phyloP scores from a whole-genome alignment of 2,113 vertebrate genomes.

The Regulus satrapa region DNA sequence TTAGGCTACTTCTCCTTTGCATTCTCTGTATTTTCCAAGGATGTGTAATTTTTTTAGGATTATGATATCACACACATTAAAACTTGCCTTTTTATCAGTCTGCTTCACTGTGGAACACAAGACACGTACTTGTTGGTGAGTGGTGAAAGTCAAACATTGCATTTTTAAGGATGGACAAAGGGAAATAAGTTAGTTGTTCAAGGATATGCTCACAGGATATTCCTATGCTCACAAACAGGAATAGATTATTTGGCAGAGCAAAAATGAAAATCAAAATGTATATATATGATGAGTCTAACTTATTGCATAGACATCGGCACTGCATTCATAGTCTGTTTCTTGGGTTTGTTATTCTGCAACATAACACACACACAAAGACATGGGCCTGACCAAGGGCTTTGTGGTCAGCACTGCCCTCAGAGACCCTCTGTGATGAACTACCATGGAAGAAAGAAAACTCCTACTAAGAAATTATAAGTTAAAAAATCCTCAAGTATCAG shows the following conservation, averaged over 20 bases:
- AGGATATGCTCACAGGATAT: not conserved
- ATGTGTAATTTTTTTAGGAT: too few relatives aligned
- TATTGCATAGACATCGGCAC: not conserved
- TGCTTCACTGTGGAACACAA: not conserved
- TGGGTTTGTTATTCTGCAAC: not conserved
- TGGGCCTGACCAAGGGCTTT: not conserved
- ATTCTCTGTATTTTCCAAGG: not conserved
- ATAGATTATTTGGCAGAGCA: not conserved
- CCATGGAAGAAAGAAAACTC: not conserved
- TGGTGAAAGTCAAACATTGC: not conserved
- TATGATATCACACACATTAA: not conserved
- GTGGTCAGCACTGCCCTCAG: not conserved
- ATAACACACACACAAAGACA: not conserved
- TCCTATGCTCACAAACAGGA: not conserved
- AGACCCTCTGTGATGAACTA: fast-evolving
- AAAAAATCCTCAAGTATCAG: not conserved
- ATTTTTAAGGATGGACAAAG: not conserved
- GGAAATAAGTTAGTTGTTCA: not conserved
- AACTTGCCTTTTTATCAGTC: not conserved
- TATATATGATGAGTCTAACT: not conserved
- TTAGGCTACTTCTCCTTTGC: not conserved
- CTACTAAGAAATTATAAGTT: not conserved
- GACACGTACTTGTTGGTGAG: not conserved
- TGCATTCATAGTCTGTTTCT: not conserved
- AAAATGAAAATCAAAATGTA: not conserved